Evolutionary conservation across 2,888 invertebrate species (phyloP).

Genomic region (Slavum lentiscoides): DNA sequence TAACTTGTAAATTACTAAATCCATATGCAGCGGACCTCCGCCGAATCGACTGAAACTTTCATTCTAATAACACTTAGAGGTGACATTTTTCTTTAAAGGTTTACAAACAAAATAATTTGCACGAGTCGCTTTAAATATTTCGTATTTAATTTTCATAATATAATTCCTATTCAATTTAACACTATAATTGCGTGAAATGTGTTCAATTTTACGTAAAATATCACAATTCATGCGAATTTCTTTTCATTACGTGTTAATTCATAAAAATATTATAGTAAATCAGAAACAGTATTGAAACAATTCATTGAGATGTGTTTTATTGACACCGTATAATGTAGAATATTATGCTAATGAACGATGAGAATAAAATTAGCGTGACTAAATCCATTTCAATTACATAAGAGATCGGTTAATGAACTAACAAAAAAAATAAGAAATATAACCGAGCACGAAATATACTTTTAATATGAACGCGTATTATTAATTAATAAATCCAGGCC

Average conservation of each 20-base stretch:
- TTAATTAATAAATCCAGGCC: conserved; percentile 41
- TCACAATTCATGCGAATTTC: not conserved
- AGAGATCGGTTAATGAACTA: not conserved
- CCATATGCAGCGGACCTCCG: too few species aligned
- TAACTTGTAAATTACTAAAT: too few species aligned
- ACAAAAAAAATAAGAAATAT: conserved; percentile 2
- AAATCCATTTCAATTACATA: conserved; percentile 18
- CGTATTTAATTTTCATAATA: too few species aligned
- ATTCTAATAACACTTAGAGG: too few species aligned
- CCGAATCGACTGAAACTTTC: too few species aligned
- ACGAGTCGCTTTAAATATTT: too few species aligned
- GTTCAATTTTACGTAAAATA: not conserved
- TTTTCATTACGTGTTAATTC: not conserved
- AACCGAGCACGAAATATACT: not conserved
- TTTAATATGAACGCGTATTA: conserved; percentile 32
- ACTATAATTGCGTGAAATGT: not conserved
- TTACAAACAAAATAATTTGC: too few species aligned
- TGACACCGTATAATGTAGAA: not conserved
- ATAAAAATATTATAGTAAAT: not conserved
- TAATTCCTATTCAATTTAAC: too few species aligned
- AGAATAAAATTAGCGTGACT: conserved; percentile 12
- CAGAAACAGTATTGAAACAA: not conserved
- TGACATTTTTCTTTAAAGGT: too few species aligned
- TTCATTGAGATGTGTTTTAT: not conserved
- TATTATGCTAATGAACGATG: conserved; percentile 16